Conservation (phyloP, 2,797 vertebrate species). For the Triplophysa bombifrons region DNA sequence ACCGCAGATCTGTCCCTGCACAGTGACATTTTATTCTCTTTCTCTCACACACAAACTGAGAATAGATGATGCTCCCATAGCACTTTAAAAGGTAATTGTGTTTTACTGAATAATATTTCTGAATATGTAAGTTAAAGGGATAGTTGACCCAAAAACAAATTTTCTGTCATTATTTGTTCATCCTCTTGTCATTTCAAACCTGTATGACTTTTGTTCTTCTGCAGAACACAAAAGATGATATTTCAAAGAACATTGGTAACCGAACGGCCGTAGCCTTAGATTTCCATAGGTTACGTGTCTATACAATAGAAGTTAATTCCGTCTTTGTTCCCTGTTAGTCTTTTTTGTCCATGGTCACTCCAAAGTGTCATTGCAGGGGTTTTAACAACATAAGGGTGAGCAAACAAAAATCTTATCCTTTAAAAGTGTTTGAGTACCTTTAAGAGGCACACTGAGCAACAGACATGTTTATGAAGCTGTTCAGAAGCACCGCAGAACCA, state of each 20-base stretch:
- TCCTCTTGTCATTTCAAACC: too few species aligned
- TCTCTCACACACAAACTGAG: conserved; percentile 1
- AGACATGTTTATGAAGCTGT: conserved; percentile 9
- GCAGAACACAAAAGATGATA: too few species aligned
- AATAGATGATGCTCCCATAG: background rate
- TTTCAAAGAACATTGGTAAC: too few species aligned
- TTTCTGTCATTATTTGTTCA: too few species aligned
- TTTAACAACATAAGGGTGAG: background rate
- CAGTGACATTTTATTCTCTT: conserved; percentile 2
- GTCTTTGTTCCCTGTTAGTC: too few species aligned
- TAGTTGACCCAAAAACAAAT: background rate
- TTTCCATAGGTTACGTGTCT: too few species aligned
- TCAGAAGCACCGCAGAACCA: background rate
- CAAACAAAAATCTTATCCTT: background rate
- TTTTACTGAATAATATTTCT: too few species aligned
- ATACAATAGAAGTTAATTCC: too few species aligned
- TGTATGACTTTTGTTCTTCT: too few species aligned
- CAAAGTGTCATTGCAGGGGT: background rate
- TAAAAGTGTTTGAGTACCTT: background rate
- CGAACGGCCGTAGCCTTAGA: too few species aligned
- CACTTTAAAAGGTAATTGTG: background rate
- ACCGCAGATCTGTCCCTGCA: conserved; percentile 8
- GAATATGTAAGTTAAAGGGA: background rate
- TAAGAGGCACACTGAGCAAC: background rate
- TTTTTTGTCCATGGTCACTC: too few species aligned